Percentiles rank a stretch among this genome's conserved stretches.
phyloP scores from a whole-genome alignment of 2,113 vertebrate species.

The Percina caprodes region DNA sequence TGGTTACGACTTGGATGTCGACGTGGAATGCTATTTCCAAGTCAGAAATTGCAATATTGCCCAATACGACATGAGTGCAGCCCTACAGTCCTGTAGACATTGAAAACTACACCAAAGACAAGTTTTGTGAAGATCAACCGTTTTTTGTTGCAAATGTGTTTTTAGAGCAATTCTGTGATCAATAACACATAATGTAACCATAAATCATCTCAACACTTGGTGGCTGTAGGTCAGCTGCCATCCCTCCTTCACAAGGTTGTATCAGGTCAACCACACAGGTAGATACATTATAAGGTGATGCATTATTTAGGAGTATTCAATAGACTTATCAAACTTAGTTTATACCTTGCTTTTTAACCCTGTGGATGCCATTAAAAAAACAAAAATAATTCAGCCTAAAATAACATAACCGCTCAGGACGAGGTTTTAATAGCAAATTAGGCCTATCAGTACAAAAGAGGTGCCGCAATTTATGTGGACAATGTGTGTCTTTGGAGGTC shows the following conservation, averaged over 20 bases:
- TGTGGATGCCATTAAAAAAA: background rate
- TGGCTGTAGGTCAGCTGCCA: background rate
- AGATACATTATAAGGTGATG: conserved; percentile 4
- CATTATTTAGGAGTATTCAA: background rate
- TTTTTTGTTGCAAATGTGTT: background rate
- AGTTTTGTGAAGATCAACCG: background rate
- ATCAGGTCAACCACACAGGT: conserved; percentile 7
- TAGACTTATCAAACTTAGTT: background rate
- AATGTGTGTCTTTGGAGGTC: conserved; percentile 62
- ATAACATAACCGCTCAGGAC: conserved; percentile 3
- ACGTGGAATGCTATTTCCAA: too few relatives aligned
- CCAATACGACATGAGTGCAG: too few relatives aligned
- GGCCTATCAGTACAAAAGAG: background rate
- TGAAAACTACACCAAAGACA: background rate
- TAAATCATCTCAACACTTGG: conserved; percentile 1
- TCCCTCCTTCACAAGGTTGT: background rate
- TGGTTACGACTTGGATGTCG: too few relatives aligned
- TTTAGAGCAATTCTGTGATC: background rate
- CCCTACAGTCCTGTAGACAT: too few relatives aligned
- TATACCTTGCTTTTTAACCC: background rate
- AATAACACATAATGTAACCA: background rate
- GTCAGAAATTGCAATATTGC: too few relatives aligned
- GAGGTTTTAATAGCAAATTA: conserved; percentile 34
- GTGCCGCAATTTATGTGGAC: conserved; percentile 39
- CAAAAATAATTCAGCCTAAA: conserved; percentile 15